Evolutionary conservation across 1,140 invertebrate genomes (phyloP).

Genomic region (Eriocheir sinensis): DNA sequence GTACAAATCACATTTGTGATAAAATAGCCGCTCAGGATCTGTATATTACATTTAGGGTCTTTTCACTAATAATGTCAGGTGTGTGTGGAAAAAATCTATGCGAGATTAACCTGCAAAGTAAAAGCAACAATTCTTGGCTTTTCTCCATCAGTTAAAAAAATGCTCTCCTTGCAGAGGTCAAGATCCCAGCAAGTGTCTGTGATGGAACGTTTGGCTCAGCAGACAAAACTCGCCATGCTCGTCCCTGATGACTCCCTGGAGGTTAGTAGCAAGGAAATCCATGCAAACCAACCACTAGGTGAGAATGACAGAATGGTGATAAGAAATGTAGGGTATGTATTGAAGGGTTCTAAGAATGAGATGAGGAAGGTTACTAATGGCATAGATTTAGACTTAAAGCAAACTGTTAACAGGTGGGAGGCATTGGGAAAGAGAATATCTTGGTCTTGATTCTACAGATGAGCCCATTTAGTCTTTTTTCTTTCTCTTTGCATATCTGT

Average conservation of each 20-base stretch:
- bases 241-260: constrained; percentile 63
- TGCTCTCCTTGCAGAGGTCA: constrained; percentile 11
- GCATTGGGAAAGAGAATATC: too few relatives aligned
- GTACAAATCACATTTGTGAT: neutral
- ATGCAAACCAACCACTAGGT: too few relatives aligned
- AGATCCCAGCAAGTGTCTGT: constrained; percentile 39
- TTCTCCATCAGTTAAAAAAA: neutral
- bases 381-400: too few relatives aligned
- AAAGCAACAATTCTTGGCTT: neutral
- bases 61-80: neutral
- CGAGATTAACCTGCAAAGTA: neutral
- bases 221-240: constrained; percentile 57
- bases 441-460: too few relatives aligned
- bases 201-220: constrained; percentile 59
- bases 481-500: too few relatives aligned
- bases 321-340: too few relatives aligned
- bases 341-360: too few relatives aligned
- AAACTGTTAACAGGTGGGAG: too few relatives aligned
- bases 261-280: too few relatives aligned
- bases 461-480: too few relatives aligned
- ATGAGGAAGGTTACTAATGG: too few relatives aligned
- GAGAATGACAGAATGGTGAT: too few relatives aligned
- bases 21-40: neutral
- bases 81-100: neutral
- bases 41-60: neutral